Base-by-base conservation (phyloP, 1,140 invertebrate species). In the Octopus sinensis region DNA sequence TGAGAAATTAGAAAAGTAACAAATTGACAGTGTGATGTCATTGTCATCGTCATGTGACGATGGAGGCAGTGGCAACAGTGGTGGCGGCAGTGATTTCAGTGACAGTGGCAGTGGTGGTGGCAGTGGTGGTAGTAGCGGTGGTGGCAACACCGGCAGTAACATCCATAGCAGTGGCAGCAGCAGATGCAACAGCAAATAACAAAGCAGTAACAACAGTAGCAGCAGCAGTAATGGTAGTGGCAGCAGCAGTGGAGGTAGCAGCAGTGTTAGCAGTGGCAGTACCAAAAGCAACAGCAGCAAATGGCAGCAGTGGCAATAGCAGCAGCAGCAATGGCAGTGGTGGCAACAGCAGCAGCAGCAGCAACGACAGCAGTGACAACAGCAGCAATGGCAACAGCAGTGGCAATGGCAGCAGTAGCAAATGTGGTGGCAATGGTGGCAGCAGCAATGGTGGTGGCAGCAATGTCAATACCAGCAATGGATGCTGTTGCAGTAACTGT, bases 71-170 rank as follows among this genome's bases (percentile, higher is more conserved):
- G 30, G 30, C 30, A 78, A 53, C 79, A 81, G 81, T 81, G n/a
- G 81, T 81, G 54, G 81, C 76, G 76, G 80, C 76, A 81, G 80
- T 81, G 23, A 23, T 23, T 23, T 23, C 23, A 23, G 23, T 23
- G 23, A 23, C 23, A 23, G 23, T 23, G 23, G 76, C 68, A 68
- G 71, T 53, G 53, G 76, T 54, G 68, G 54, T 43, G 68, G 12
- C 62, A 71, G 79, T 10, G 68, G 53, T 71, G 43, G 9, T 54
- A 30, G 54, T 54, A 30, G 7, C 9, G 30, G 12, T 54, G 68
- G 54, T 73, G 30, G 54, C 52, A 80, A 53, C 43, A 80, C n/a
- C 43, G 68, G 79, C 52, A 80, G 54, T 10, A 80, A 56, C 62
- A 80, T 23, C 9, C 56, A 71, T 54, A 80, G 13, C 30, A 80